phyloP scores from a whole-genome alignment of 2,888 invertebrate species.

The Leucoma salicis region DNA sequence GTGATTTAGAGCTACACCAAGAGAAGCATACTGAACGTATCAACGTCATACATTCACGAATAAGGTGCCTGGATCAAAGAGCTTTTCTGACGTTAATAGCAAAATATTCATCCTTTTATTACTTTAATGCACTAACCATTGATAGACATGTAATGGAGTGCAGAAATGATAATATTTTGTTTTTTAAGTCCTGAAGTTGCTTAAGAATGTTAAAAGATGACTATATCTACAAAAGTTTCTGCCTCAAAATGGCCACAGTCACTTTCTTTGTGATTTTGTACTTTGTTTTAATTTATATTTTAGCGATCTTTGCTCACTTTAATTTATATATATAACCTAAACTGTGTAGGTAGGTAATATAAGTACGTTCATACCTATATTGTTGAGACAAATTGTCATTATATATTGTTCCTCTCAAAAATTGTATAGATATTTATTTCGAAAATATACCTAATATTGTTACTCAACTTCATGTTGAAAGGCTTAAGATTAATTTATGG shows the following conservation, averaged over 20 bases:
- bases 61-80: slow-evolving; percentile 66
- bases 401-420: too few species aligned
- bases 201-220: slow-evolving; percentile 26
- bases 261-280: slow-evolving; percentile 19
- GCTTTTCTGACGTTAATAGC: slow-evolving; percentile 51
- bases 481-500: too few species aligned
- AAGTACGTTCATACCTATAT: too few species aligned
- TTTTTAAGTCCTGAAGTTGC: slow-evolving; percentile 22
- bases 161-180: slow-evolving; percentile 6
- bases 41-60: slow-evolving; percentile 53
- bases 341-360: too few species aligned
- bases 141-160: slow-evolving; percentile 33
- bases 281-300: slow-evolving; percentile 14
- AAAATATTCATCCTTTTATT: slow-evolving; percentile 39
- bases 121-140: slow-evolving; percentile 22
- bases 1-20: slow-evolving; percentile 19
- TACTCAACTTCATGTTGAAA: too few species aligned
- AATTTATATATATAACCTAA: too few species aligned
- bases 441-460: too few species aligned
- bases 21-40: slow-evolving; percentile 48
- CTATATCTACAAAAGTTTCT: slow-evolving; percentile 16
- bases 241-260: slow-evolving; percentile 12
- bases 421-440: too few species aligned
- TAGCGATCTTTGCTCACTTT: too few species aligned
- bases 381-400: too few species aligned